Percentiles rank a stretch among this genome's conserved stretches.
phyloP scores from a whole-genome alignment of 2,113 vertebrate species.

The Beaufortia kweichowensis region DNA sequence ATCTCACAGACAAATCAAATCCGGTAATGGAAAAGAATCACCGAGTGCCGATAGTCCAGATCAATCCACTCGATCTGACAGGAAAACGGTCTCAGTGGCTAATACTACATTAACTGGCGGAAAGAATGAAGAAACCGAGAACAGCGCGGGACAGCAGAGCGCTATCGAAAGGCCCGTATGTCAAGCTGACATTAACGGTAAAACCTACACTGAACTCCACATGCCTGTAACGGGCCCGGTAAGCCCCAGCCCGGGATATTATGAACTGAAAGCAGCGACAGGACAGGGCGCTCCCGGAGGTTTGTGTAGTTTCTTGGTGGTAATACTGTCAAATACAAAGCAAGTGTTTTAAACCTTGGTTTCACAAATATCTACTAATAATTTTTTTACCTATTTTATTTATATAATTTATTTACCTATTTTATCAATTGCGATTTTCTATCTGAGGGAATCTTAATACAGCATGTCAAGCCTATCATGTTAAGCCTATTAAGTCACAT shows the following conservation, averaged over 20 bases:
- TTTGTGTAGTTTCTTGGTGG: background rate
- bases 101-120: background rate
- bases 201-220: slow-evolving; percentile 27
- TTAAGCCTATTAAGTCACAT: too few species aligned
- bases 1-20: slow-evolving; percentile 71
- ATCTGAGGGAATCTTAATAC: too few species aligned
- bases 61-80: background rate
- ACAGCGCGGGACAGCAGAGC: background rate
- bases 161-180: background rate
- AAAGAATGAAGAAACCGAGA: background rate
- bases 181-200: background rate
- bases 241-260: background rate
- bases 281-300: slow-evolving; percentile 13
- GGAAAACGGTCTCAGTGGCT: background rate
- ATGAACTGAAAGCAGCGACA: background rate
- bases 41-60: background rate
- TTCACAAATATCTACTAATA: background rate
- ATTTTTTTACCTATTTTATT: background rate
- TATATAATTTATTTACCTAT: too few species aligned
- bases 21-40: slow-evolving; percentile 29
- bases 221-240: background rate
- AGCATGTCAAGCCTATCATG: too few species aligned
- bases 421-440: too few species aligned
- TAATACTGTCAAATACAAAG: background rate
- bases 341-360: background rate